phyloP scores from a whole-genome alignment of 2,888 invertebrate species.

The Caenorhabditis japonica region DNA sequence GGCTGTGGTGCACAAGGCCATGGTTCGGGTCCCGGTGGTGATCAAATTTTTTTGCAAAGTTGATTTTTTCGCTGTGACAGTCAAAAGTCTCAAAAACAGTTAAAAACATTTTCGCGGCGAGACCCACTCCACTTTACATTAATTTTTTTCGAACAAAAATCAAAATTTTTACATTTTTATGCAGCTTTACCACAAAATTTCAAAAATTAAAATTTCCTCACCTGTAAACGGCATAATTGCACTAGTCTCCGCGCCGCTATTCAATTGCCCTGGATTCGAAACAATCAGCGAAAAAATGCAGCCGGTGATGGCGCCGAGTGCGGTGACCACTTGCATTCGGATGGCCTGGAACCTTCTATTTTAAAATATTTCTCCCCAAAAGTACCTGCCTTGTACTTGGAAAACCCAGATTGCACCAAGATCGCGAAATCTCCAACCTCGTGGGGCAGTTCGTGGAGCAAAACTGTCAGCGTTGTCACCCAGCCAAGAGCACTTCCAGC shows the following conservation, averaged over 20 bases:
- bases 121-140: too few species aligned
- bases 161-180: not conserved
- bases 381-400: constrained; percentile 84
- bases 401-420: constrained; percentile 94
- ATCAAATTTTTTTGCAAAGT: not conserved
- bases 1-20: too few species aligned
- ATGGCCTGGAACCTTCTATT: constrained; percentile 84
- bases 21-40: too few species aligned
- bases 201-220: constrained; percentile 78
- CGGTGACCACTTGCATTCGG: constrained; percentile 91
- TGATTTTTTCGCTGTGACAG: not conserved
- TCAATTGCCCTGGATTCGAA: constrained; percentile 54
- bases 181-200: not conserved
- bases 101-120: too few species aligned
- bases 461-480: constrained; percentile 94
- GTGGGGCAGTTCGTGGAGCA: constrained; percentile 98
- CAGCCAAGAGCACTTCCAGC: constrained; percentile 78
- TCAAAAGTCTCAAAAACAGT: not conserved
- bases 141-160: too few species aligned
- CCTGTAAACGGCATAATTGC: constrained; percentile 90
- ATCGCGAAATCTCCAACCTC: constrained; percentile 99
- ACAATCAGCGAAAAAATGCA: constrained; percentile 69
- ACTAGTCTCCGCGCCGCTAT: constrained; percentile 82
- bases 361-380: not conserved
- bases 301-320: constrained; percentile 92